phyloP scores from a whole-genome alignment of 2,113 vertebrate genomes.

The Andinoacara biseriatus region DNA sequence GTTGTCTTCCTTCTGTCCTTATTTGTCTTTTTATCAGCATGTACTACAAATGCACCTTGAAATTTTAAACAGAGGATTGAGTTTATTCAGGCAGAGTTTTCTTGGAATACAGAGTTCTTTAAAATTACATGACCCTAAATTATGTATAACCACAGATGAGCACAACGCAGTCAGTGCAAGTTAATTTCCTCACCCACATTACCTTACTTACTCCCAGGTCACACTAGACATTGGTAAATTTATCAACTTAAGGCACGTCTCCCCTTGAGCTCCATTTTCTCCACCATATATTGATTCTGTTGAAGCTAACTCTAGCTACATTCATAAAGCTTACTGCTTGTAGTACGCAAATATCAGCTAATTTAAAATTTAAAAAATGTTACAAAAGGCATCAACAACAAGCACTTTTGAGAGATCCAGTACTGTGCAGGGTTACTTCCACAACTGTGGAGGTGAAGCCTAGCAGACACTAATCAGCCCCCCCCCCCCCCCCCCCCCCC shows the following conservation, averaged over 20 bases:
- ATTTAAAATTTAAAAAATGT: too few species aligned
- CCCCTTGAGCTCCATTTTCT: background rate
- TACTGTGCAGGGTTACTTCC: too few species aligned
- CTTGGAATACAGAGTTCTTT: background rate
- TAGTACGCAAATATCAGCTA: too few species aligned
- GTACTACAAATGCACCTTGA: background rate
- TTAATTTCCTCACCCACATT: background rate
- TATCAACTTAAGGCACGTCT: background rate
- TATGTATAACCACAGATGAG: background rate
- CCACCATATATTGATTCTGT: background rate
- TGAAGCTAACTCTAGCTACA: background rate
- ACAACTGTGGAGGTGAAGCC: too few species aligned
- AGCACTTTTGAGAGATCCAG: too few species aligned
- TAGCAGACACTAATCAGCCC: too few species aligned
- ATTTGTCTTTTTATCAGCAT: background rate
- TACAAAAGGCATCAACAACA: too few species aligned
- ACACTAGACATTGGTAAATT: background rate
- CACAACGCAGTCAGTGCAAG: background rate
- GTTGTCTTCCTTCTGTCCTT: background rate
- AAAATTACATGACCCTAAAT: background rate
- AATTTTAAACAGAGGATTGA: background rate
- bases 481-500: too few species aligned
- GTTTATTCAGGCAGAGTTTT: background rate
- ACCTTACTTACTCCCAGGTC: background rate
- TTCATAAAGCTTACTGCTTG: background rate